Evolutionary conservation across 2,888 invertebrate species (phyloP).

Genomic region (Papilio demoleus): DNA sequence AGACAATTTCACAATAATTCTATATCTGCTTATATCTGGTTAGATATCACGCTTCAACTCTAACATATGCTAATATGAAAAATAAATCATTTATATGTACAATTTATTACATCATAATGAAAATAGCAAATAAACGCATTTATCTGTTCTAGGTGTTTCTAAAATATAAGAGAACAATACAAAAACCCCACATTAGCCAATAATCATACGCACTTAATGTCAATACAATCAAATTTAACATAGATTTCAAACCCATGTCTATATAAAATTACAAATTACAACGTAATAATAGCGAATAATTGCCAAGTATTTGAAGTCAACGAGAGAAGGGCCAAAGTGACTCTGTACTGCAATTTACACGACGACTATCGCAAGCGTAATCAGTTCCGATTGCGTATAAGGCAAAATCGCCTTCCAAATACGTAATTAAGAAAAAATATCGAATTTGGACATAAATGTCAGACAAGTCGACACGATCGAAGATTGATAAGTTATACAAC

Average conservation of each 20-base stretch:
- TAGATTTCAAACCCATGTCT: neutral
- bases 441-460: conserved; percentile 38
- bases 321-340: conserved; percentile 18
- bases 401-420: conserved; percentile 34
- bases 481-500: conserved; percentile 38
- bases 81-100: neutral
- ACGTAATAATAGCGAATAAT: conserved; percentile 15
- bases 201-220: neutral
- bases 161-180: neutral
- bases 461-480: conserved; percentile 20
- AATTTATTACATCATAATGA: neutral
- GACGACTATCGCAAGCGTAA: conserved; percentile 25
- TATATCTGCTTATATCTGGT: conserved; percentile 3
- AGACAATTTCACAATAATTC: too few species aligned
- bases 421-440: conserved; percentile 38
- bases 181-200: neutral
- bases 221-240: neutral
- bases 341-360: conserved; percentile 15
- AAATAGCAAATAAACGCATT: neutral
- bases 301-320: conserved; percentile 1
- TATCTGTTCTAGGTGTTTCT: neutral
- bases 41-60: neutral
- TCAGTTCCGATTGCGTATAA: conserved; percentile 36
- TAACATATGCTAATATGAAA: conserved; percentile 2
- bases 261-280: conserved; percentile 5